These are phyloP conservation scores for Araneus ventricosus DNA, from an alignment of 1,140 invertebrate species.

Conservation along the genomic window DNA sequence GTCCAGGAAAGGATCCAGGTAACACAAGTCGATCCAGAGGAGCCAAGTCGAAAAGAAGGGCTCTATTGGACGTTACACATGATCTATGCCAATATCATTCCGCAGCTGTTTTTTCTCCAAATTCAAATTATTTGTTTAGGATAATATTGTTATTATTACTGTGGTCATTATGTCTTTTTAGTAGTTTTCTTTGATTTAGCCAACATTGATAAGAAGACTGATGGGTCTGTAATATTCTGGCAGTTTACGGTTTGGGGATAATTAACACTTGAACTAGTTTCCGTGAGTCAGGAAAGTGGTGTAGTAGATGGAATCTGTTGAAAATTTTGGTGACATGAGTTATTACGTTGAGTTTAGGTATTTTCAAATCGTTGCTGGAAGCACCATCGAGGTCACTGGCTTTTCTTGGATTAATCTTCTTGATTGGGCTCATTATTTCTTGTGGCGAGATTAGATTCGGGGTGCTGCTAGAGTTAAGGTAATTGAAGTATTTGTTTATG, in stretches of 20 bases:
- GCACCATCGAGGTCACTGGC: not conserved
- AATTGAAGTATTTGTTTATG: not conserved
- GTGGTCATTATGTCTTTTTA: too few species aligned
- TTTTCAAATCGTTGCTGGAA: not conserved
- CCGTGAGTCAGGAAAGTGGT: not conserved
- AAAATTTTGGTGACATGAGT: not conserved
- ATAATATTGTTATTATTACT: too few species aligned
- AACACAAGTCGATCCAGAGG: too few species aligned
- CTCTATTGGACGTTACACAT: too few species aligned
- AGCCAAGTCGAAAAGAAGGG: too few species aligned
- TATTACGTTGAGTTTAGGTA: not conserved
- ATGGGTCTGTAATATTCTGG: too few species aligned
- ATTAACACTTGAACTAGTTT: not conserved
- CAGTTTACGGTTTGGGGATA: not conserved
- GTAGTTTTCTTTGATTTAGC: too few species aligned
- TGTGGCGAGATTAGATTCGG: not conserved
- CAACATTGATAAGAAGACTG: too few species aligned
- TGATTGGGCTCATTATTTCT: not conserved
- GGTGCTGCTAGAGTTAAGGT: not conserved
- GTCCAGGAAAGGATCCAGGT: too few species aligned
- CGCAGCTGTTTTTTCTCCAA: too few species aligned
- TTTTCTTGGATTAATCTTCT: not conserved
- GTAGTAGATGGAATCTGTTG: not conserved
- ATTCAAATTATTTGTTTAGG: too few species aligned
- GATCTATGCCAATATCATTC: too few species aligned